These are phyloP conservation scores for Pelvicachromis taeniatus DNA, from an alignment of 2,113 vertebrate genomes.

Conservation along the genomic window DNA sequence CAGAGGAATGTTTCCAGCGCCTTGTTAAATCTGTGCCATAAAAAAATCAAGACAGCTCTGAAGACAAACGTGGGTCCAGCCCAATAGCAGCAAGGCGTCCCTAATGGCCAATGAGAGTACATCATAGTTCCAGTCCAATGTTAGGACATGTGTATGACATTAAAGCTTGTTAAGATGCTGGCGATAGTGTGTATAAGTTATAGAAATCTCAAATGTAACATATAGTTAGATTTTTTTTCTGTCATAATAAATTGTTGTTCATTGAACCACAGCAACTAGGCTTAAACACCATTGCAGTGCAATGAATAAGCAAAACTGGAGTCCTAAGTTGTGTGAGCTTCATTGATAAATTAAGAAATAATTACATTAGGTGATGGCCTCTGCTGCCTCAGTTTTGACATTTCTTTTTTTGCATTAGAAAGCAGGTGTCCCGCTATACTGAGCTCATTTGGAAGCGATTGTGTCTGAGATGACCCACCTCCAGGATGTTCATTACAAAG, in stretches of 20 bases:
- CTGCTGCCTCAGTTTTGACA: background rate
- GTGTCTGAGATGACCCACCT: slow-evolving; percentile 67
- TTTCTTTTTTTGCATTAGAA: background rate
- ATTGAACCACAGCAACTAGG: background rate
- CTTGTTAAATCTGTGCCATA: background rate
- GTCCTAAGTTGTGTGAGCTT: background rate
- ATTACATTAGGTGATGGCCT: background rate
- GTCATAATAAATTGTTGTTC: background rate
- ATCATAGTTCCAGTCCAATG: background rate
- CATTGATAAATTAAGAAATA: background rate
- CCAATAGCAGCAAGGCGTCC: background rate
- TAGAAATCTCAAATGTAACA: background rate
- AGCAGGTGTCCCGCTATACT: background rate
- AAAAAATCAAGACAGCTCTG: background rate
- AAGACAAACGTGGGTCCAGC: background rate
- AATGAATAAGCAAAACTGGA: background rate
- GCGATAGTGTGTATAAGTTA: background rate
- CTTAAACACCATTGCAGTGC: background rate
- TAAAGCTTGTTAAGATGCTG: background rate
- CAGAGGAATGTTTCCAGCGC: background rate
- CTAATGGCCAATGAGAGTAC: background rate
- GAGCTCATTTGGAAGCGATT: background rate
- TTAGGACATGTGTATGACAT: background rate
- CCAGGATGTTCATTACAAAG: slow-evolving; percentile 80
- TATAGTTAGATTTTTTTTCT: background rate